Base-by-base conservation (phyloP, 2,888 invertebrate species). In the Prosopocoilus inquinatus region DNA sequence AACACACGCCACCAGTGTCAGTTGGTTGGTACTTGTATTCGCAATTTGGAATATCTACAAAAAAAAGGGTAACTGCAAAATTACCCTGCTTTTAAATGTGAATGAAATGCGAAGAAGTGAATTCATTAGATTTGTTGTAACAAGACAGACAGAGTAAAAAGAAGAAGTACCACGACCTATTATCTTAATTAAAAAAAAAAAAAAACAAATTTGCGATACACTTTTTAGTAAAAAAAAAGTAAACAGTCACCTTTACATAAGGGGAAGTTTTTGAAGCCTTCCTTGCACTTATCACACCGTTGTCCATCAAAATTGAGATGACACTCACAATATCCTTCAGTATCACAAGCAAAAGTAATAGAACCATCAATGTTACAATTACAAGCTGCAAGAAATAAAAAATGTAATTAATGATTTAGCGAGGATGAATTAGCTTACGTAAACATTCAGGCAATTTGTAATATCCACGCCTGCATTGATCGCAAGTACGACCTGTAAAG, bases 261-360 rank as follows among this genome's bases (percentile, higher is more conserved):
- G 0, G 99, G 99, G 77, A 92, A 98, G 78, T 98, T 98, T 80
- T 97, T 99, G 75, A 91, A 96, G 11, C 94, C 92, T 71, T 94
- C 91, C 65, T 89, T 90, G 78, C 98, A 99, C n/a, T 81, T 77
- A 61, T 92, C 89, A 70, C 99, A 99, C 53, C 87, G 85, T 16
- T 82, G 81, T 1, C 91, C 93, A 67, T 90, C 92, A 70, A 96
- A 98, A 75, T 95, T 96, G 0, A 85, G 77, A 57, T 87, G 85
- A 76, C 98, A 99, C 65, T 89, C 86, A 69, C 98, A 99, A 65
- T 87, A 86, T 0, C 96, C 96, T 49, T 86, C 86, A 62, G 83
- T 81, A 68, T 94, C 90, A 67, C 95, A 96, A 0, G 96, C 91
- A 0, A 91, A 83, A 0, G 96, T 96, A 66, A 89, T 87, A 0